Evolutionary conservation across 2,113 vertebrate genomes (phyloP).

Genomic region (Panurus biarmicus): DNA sequence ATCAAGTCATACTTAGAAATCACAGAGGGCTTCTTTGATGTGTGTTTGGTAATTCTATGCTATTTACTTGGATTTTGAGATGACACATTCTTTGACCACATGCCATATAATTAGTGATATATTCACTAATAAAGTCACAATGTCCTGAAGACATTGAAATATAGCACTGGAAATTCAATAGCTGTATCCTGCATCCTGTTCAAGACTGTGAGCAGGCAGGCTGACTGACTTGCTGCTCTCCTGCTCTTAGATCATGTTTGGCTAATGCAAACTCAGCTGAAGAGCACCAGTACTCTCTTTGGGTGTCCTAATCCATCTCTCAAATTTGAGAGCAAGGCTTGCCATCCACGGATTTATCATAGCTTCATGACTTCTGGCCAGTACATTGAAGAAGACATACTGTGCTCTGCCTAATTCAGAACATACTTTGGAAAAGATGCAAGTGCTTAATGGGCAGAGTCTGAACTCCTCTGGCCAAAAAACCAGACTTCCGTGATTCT

Average conservation of each 20-base stretch:
- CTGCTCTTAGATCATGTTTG: not conserved
- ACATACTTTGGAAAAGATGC: not conserved
- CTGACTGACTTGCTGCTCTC: not conserved
- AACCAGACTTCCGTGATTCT: not conserved
- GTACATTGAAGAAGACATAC: not conserved
- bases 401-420: not conserved
- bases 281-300: not conserved
- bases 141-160: not conserved
- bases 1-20: not conserved
- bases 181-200: not conserved
- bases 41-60: not conserved
- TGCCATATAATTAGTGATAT: not conserved
- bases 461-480: not conserved
- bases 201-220: not conserved
- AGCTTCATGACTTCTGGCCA: not conserved
- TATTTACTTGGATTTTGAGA: not conserved
- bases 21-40: not conserved
- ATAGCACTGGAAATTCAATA: not conserved
- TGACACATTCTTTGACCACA: not conserved
- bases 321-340: not conserved
- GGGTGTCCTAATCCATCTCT: not conserved
- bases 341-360: not conserved
- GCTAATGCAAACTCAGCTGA: not conserved
- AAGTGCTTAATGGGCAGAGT: not conserved
- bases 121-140: not conserved